A percentile compares a stretch with the other conserved stretches of the same genome.
Evolutionary conservation across 1,140 invertebrate species (phyloP).

Genomic region (Plutomurus gul): DNA sequence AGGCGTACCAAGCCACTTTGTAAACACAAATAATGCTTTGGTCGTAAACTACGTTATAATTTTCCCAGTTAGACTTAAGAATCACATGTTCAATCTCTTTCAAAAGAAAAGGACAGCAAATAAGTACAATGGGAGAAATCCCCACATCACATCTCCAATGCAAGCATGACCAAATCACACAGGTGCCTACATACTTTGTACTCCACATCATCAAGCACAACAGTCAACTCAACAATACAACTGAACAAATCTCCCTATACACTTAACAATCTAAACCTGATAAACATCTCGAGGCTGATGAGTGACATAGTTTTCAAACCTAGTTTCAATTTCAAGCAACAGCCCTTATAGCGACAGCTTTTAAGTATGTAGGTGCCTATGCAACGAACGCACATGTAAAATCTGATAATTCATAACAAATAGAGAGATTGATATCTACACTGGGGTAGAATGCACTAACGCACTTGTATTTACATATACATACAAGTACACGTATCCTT

Average conservation of each 20-base stretch:
- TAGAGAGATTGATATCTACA: neutral
- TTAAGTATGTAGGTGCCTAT: neutral
- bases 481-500: no score
- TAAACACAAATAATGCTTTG: neutral
- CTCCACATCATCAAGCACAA: neutral
- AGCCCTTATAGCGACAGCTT: neutral
- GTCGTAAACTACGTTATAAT: neutral
- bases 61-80: neutral
- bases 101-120: neutral
- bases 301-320: constrained; percentile 27
- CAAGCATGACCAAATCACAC: neutral
- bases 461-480: no score
- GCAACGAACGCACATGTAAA: neutral
- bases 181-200: no score
- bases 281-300: constrained; percentile 9
- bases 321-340: constrained; percentile 13
- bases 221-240: neutral
- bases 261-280: constrained; percentile 13
- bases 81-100: constrained; percentile 1
- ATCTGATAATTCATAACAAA: neutral
- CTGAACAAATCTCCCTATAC: constrained; percentile 12
- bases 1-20: no score
- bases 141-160: neutral
- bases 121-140: neutral
- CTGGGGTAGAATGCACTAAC: no score